phyloP scores from a whole-genome alignment of 2,113 vertebrate genomes.

The Hypomesus transpacificus region DNA sequence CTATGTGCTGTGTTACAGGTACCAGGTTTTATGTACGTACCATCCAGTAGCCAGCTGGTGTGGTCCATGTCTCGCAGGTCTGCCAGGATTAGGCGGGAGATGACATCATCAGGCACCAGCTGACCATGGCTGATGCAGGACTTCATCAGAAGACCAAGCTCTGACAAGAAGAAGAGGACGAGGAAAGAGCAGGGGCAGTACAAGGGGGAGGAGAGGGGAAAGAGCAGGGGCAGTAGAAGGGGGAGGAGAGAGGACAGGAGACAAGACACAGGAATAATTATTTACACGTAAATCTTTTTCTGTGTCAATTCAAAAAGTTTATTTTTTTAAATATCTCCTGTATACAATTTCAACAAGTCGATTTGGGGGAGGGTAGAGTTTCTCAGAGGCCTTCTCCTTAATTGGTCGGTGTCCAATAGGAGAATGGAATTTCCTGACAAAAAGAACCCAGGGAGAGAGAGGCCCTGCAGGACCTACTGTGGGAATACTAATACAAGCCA shows the following conservation, averaged over 20 bases:
- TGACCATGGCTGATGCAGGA: constrained; percentile 90
- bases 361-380: background rate
- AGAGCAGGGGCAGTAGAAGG: background rate
- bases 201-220: background rate
- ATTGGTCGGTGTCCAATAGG: constrained; percentile 24
- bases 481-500: background rate
- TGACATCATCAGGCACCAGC: constrained; percentile 91
- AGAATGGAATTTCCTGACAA: constrained; percentile 39
- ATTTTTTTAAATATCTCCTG: background rate
- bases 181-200: background rate
- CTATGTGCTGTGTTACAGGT: background rate
- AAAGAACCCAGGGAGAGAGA: background rate
- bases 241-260: background rate
- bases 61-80: constrained; percentile 75
- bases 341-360: too few species aligned
- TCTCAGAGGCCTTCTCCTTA: constrained; percentile 18
- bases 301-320: background rate
- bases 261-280: background rate
- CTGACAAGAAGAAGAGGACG: constrained; percentile 61
- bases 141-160: constrained; percentile 89
- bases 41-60: constrained; percentile 87
- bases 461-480: constrained; percentile 11
- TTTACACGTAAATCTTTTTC: background rate
- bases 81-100: constrained; percentile 84
- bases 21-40: constrained; percentile 61